Conservation (phyloP, 1,140 invertebrate genomes). For the Globodera rostochiensis region DNA sequence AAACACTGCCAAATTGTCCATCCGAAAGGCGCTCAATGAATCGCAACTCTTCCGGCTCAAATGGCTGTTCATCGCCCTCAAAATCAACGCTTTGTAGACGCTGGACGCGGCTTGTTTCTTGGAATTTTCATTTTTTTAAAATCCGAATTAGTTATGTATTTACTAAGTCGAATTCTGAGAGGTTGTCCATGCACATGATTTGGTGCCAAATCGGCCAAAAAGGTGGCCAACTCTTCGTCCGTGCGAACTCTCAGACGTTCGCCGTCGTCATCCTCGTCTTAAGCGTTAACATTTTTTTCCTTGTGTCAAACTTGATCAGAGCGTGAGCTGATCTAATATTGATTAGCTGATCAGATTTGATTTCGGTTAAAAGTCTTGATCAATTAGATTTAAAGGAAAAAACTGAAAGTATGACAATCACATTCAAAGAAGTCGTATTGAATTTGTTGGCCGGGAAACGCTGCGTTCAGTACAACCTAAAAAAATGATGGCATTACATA, state of each 20-base stretch:
- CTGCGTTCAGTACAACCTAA: constrained; percentile 39
- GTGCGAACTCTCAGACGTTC: constrained; percentile 54
- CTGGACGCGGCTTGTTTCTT: not conserved
- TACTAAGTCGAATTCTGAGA: constrained; percentile 33
- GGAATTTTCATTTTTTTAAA: not conserved
- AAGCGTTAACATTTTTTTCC: constrained; percentile 12
- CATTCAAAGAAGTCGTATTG: constrained; percentile 54
- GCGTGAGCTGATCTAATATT: too few species aligned
- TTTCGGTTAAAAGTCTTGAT: too few species aligned
- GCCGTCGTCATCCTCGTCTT: constrained; percentile 58
- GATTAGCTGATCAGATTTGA: too few species aligned
- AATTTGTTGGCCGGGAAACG: constrained; percentile 17
- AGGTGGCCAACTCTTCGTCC: constrained; percentile 51
- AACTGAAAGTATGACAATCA: not conserved
- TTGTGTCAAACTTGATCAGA: too few species aligned
- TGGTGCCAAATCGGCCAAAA: constrained; percentile 26
- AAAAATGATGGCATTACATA: not conserved
- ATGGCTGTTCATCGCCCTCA: not conserved
- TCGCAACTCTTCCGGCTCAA: constrained; percentile 58
- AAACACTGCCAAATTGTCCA: constrained; percentile 67
- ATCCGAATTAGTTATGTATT: not conserved
- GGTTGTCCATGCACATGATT: constrained; percentile 21
- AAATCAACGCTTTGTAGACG: not conserved
- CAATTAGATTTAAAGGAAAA: too few species aligned
- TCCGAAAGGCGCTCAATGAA: constrained; percentile 59